Base-by-base conservation (phyloP, 1,140 invertebrate species). In the Drosophila melanica region DNA sequence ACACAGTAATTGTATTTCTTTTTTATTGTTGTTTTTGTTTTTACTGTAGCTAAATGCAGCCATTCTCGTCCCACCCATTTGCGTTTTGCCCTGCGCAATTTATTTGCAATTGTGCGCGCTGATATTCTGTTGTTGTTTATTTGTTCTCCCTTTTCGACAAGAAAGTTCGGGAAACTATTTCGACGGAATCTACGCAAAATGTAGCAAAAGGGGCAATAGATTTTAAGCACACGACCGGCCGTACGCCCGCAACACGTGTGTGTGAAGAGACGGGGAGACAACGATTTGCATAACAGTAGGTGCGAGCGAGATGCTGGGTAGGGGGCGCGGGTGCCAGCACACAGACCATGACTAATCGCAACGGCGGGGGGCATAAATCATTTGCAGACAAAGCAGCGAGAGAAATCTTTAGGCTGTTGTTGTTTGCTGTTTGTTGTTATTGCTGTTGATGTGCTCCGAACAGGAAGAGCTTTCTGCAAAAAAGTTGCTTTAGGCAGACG, bases 401-500 rank as follows among this genome's bases (percentile, higher is more conserved):
- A 74, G 37, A 69, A 68, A 68, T 60, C 47, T 65, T 57, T 50
- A 37, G 30, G 47, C 16, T 50, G 41, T 48, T 47, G 45, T 65
- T 64, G 37, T 10, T 33, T 70, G 33, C 47, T 55, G 53, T 3
- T 3, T 60, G 16, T 58, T 70, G 20, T 57, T 64, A 27, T 8
- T 33, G 50, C 30, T 70, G 33, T 54, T 55, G 53, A 4, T 60
- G 23, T 58, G 39, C 50, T 72, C 42, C 47, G 68, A 75, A 69
- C 84, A 84, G 84, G 79, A 89, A 89, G 73, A 89, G 79, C 82
- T 87, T 87, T 89, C 79, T 87, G 84, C 84, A 84, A 64, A 51
- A 57, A 47, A 48, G 57, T 69, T 16, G 44, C 60, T 58, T 60
- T 44, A 53, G 54, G 55, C 72, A 66, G 60, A 42, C 71, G 72